Percentiles rank a stretch among this genome's conserved stretches.
Evolutionary conservation across 2,888 invertebrate genomes (phyloP).

Genomic region (Eupithecia subumbrata): DNA sequence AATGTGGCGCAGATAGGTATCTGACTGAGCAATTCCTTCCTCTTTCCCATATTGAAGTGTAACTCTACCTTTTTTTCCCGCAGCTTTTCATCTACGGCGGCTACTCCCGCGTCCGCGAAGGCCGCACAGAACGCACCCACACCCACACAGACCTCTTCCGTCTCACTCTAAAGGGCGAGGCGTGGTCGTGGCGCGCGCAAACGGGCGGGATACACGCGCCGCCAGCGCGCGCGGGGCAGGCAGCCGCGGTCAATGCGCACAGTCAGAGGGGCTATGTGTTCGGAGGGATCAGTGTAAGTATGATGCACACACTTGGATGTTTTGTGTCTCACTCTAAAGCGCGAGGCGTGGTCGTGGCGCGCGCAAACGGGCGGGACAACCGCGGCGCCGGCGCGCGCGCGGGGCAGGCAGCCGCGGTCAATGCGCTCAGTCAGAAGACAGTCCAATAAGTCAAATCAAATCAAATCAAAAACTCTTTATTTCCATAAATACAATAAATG

Average conservation of each 20-base stretch:
- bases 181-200: slow-evolving; percentile 62
- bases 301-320: background rate
- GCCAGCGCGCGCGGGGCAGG: slow-evolving; percentile 90
- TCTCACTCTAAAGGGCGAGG: slow-evolving; percentile 48
- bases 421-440: too few relatives aligned
- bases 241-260: slow-evolving; percentile 83
- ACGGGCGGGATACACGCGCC: slow-evolving; percentile 77
- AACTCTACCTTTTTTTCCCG: background rate
- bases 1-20: background rate
- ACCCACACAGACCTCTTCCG: slow-evolving; percentile 79
- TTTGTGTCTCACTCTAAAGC: slow-evolving; percentile 58
- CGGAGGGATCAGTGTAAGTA: slow-evolving; percentile 89
- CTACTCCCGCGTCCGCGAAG: slow-evolving; percentile 73
- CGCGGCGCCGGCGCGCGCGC: slow-evolving; percentile 20
- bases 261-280: slow-evolving; percentile 90
- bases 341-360: slow-evolving; percentile 63
- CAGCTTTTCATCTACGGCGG: slow-evolving; percentile 78
- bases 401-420: slow-evolving; percentile 86
- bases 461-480: too few relatives aligned
- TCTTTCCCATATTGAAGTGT: background rate
- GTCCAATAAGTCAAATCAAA: too few relatives aligned
- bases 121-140: slow-evolving; percentile 66
- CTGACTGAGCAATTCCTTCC: background rate
- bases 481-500: too few relatives aligned
- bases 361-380: slow-evolving; percentile 49